Base-by-base conservation (phyloP, 1,140 invertebrate genomes). In the Belonocnema kinseyi region DNA sequence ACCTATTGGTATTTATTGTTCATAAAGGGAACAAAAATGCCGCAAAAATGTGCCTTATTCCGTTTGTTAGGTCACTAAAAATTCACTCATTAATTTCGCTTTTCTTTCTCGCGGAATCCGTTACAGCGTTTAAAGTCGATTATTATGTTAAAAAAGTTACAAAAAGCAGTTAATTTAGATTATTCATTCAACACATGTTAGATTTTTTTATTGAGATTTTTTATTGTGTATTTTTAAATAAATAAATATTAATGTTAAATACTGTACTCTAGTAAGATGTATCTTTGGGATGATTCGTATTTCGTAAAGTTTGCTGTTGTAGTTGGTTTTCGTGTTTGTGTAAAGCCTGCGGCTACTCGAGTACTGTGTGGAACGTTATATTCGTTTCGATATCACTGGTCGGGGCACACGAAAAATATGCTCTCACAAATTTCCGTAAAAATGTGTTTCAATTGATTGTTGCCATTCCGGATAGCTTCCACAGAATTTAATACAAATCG, bases 401-500 rank as follows among this genome's bases (percentile, higher is more conserved):
- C 46, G 61, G 26, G 26, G n/a, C 14, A 26, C 13, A 66, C 61
- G 61, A 66, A 66, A 66, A 66, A 66, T 40, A 13, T 13, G 33
- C 61, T 66, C 61, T 66, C 61, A 66, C 61, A 33, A 66, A 66
- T 66, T 66, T 66, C 40, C 61, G 61, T 40, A 66, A 14, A 66
- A 61, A 61, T 13, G 21, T 33, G 21, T 61, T 33, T 33, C 13
- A 61, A 66, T 66, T 66, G 61, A 66, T 66, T 66, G 61, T 66
- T 66, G 61, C 61, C 61, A 10, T 66, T 4, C 26, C 40, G 21
- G 61, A 40, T n/a, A 66, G 33, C 26, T 66, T 66, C 6, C 33
- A 16, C 13, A 66, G 21, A 66, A 40, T 66, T 40, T 66, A 66
- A 26, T 66, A 40, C 61, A 66, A 66, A 66, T 66, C 14, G 33